phyloP scores from a whole-genome alignment of 2,888 invertebrate species.

The Aphodius sticticus region DNA sequence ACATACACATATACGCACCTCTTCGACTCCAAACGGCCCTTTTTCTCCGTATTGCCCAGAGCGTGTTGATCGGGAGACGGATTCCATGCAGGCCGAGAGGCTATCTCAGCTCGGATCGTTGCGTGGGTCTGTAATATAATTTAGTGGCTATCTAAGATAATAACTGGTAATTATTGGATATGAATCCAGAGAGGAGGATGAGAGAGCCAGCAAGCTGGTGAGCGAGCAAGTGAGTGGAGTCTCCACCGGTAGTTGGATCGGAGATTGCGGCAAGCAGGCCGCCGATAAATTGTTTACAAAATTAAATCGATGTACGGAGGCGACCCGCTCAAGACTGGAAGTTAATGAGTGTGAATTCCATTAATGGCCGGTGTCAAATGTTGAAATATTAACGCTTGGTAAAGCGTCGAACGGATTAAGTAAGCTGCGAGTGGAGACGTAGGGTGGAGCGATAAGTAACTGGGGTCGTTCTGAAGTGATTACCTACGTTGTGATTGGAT shows the following conservation, averaged over 20 bases:
- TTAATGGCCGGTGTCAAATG: slow-evolving; percentile 27
- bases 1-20: neutral
- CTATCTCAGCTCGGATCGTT: slow-evolving; percentile 48
- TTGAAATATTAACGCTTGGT: slow-evolving; percentile 21
- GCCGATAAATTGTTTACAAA: slow-evolving; percentile 38
- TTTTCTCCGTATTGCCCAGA: slow-evolving; percentile 4
- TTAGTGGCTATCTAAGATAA: slow-evolving; percentile 57
- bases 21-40: neutral
- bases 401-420: neutral
- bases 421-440: neutral
- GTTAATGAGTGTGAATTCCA: slow-evolving; percentile 20
- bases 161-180: slow-evolving; percentile 57
- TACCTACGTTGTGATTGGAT: neutral
- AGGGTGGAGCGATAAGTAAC: neutral
- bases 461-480: neutral
- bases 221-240: neutral
- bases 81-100: neutral
- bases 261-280: slow-evolving; percentile 30
- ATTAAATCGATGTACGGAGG: slow-evolving; percentile 25
- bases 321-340: neutral
- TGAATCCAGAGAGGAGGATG: slow-evolving; percentile 38
- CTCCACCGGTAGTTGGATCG: slow-evolving; percentile 36
- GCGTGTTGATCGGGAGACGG: slow-evolving; percentile 4
- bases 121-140: slow-evolving; percentile 59
- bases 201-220: neutral